Evolutionary conservation across 2,888 invertebrate genomes (phyloP).

Genomic region (Macrophya annulata): DNA sequence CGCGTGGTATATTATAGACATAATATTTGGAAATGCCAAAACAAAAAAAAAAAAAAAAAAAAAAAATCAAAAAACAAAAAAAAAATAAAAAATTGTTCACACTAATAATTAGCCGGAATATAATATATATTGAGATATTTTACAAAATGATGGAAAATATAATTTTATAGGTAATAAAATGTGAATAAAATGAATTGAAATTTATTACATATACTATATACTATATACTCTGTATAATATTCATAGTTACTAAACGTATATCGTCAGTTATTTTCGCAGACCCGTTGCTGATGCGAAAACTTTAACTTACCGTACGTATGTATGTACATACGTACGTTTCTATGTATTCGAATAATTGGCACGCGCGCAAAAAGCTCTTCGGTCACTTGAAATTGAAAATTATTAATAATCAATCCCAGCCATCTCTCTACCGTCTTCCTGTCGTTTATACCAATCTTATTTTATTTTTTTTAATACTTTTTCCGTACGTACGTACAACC

Average conservation of each 20-base stretch:
- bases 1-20: neutral
- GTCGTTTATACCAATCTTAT: neutral
- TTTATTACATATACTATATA: no score
- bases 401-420: constrained; percentile 54
- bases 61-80: neutral
- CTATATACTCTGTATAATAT: no score
- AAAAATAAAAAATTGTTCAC: no score
- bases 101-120: neutral
- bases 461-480: neutral
- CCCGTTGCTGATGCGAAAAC: constrained; percentile 29
- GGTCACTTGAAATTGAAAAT: constrained; percentile 51
- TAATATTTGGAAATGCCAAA: neutral
- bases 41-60: neutral
- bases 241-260: constrained; percentile 29
- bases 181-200: neutral
- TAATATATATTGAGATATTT: neutral
- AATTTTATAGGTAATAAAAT: neutral
- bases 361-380: constrained; percentile 55
- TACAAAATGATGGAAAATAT: neutral
- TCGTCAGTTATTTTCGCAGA: constrained; percentile 30
- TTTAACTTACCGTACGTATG: no score
- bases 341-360: constrained; percentile 51
- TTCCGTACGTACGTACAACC: neutral
- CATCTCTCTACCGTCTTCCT: constrained; percentile 25
- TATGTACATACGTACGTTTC: no score